These are phyloP conservation scores for Plebejus melissa DNA, from an alignment of 2,888 invertebrate species.

Conservation along the genomic window DNA sequence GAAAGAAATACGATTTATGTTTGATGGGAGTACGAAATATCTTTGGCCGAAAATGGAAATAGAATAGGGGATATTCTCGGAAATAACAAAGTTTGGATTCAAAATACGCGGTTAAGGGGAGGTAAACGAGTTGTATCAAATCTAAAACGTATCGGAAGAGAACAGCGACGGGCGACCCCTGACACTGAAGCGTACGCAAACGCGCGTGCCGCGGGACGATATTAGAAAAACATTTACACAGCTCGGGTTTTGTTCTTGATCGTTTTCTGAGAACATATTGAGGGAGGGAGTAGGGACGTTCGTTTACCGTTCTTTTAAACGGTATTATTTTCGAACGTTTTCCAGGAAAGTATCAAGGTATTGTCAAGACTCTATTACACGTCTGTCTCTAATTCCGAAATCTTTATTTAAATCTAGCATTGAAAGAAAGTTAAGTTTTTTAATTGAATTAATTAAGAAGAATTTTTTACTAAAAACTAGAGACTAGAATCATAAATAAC, in stretches of 20 bases:
- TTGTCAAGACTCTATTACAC: background rate
- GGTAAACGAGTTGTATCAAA: slow-evolving; percentile 22
- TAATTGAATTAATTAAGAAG: too few relatives aligned
- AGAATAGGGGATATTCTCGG: background rate
- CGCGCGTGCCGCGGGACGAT: background rate
- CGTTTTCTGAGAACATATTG: slow-evolving; percentile 13
- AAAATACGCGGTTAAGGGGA: slow-evolving; percentile 13
- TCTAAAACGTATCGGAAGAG: slow-evolving; percentile 10
- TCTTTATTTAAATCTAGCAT: too few relatives aligned
- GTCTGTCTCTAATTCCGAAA: background rate
- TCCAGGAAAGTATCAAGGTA: background rate
- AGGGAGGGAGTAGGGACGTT: background rate
- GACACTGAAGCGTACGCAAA: slow-evolving; percentile 18
- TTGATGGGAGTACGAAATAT: background rate
- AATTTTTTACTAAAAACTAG: too few relatives aligned
- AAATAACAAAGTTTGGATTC: slow-evolving; percentile 4
- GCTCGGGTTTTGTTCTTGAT: slow-evolving; percentile 1
- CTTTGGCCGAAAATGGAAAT: background rate
- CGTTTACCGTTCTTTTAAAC: background rate
- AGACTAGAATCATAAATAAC: too few relatives aligned
- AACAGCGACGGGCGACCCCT: slow-evolving; percentile 19
- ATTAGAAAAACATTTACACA: slow-evolving; percentile 11
- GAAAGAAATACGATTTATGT: background rate
- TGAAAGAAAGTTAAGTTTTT: too few relatives aligned
- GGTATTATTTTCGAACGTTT: background rate